Base-by-base conservation (phyloP, 2,888 invertebrate species). In the Drosophila niveifrons region DNA sequence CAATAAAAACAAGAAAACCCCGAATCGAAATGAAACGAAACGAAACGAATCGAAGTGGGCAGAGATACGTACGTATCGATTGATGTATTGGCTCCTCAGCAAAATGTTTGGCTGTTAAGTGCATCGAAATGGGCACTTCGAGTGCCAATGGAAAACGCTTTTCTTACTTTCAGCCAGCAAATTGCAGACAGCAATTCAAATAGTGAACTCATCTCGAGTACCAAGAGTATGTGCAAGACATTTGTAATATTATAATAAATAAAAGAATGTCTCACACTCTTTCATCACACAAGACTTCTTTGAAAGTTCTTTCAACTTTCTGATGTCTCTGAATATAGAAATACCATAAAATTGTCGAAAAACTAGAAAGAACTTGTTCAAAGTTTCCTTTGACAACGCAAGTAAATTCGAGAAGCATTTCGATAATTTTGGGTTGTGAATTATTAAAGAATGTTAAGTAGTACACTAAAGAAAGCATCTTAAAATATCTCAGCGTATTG, bases 131-230 rank as follows among this genome's bases (percentile, higher is more conserved):
- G 75, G 63, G 66, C 57, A 75, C 66, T 65, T 50, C 15, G 43
- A 55, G 50, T 51, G 28, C 28, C 50, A 17, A 53, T 68, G 69
- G 50, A 28, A 62, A 66, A 66, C 65, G 65, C 47, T 57, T 68
- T 56, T 46, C 52, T 10, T 23, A 50, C 66, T 39, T 57, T 41
- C 61, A 39, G 55, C 58, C 58, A 55, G 57, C 63, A 66, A 75
- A 75, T 75, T 72, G 64, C 76, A 76, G 76, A 68, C 65, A 68
- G 75, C 67, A 62, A 50, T 68, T 68, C 65, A 53, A 76, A 68
- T 76, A 63, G 75, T 76, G 62, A 66, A 34, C 46, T 51, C 58
- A 66, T 59, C 56, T 75, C 66, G 47, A 68, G 36, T n/a, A 39
- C 11, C 36, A 41, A 55, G 76, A 74, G 66, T 61, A 70, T 77